These are phyloP conservation scores for Cephus nigrinus DNA, from an alignment of 2,888 invertebrate genomes.

Conservation along the genomic window DNA sequence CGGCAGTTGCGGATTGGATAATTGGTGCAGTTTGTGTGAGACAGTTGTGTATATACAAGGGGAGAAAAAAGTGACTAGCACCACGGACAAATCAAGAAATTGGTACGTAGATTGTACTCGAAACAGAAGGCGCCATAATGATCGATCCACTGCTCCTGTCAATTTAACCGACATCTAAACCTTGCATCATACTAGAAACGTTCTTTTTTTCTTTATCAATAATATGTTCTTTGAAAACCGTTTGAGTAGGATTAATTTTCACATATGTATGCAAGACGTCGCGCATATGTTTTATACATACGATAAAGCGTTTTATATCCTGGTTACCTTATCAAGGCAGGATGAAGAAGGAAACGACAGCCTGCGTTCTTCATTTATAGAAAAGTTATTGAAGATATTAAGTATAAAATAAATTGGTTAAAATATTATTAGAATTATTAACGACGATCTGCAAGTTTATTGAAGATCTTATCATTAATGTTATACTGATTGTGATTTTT, in stretches of 20 bases:
- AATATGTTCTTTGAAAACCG: neutral
- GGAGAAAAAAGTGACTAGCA: neutral
- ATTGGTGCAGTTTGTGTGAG: constrained; percentile 1
- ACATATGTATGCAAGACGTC: neutral
- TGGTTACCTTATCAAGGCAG: neutral
- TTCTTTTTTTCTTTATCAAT: neutral
- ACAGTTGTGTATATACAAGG: neutral
- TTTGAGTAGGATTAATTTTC: neutral
- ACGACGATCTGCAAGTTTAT: neutral
- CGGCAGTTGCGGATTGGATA: constrained; percentile 12
- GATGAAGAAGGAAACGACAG: neutral
- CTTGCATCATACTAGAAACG: neutral
- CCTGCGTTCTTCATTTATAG: neutral
- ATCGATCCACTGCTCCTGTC: neutral
- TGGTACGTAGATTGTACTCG: neutral
- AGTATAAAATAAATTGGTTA: neutral
- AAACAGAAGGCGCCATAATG: neutral
- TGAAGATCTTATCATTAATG: neutral
- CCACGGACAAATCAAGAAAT: neutral
- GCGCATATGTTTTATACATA: neutral
- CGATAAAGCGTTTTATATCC: neutral
- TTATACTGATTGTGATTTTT: neutral
- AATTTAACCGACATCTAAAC: neutral
- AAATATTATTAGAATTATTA: neutral
- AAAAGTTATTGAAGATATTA: neutral